phyloP scores from a whole-genome alignment of 1,140 invertebrate genomes.

The Drosophila mojavensis region DNA sequence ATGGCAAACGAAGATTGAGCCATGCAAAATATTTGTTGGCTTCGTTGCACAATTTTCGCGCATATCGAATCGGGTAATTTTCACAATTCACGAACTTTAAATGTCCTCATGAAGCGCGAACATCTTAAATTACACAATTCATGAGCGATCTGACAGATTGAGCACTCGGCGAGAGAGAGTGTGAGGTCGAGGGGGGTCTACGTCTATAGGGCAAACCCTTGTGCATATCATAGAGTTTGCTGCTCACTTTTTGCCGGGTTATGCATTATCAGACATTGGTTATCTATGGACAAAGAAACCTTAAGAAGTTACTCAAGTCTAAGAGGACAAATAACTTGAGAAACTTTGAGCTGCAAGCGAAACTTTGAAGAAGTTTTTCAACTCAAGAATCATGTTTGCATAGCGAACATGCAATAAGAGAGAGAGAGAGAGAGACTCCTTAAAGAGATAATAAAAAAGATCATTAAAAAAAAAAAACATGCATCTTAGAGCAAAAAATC shows the following conservation, averaged over 20 bases:
- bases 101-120: constrained; percentile 63
- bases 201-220: background rate
- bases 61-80: constrained; percentile 74
- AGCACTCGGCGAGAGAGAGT: background rate
- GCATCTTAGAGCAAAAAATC: too few species aligned
- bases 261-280: too few species aligned
- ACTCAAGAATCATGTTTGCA: too few species aligned
- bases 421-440: too few species aligned
- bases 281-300: background rate
- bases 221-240: constrained; percentile 1
- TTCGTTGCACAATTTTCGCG: constrained; percentile 75
- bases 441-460: too few species aligned
- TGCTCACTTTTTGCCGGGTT: background rate
- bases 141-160: constrained; percentile 17
- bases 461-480: too few species aligned
- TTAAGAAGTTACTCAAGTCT: background rate
- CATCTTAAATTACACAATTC: constrained; percentile 70
- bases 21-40: constrained; percentile 68
- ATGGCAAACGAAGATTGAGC: constrained; percentile 30
- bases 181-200: background rate
- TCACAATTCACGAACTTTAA: constrained; percentile 66
- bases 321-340: too few species aligned
- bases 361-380: too few species aligned
- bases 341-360: too few species aligned
- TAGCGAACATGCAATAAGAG: too few species aligned